Base-by-base conservation (phyloP, 2,888 invertebrate species). In the Artemia sp. region DNA sequence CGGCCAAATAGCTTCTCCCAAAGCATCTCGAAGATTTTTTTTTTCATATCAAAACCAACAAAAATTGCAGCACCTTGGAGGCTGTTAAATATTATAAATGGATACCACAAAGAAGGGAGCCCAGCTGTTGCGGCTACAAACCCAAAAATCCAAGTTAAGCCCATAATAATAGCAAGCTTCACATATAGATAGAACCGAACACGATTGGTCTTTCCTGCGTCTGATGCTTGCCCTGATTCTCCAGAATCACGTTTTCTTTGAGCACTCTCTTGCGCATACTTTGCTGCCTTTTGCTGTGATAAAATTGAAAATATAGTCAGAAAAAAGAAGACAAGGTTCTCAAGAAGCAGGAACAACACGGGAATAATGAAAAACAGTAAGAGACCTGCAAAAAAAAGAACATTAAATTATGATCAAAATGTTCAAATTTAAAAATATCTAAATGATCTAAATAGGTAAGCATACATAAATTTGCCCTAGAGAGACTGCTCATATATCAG, bases 61-160 rank as follows among this genome's bases (percentile, higher is more conserved):
- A 78, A 78, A 68, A 81, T 79, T 73, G 80, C 78, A 9, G 78
- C 76, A 0, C 81, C 81, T 73, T 81, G 81, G 5, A 80, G 76
- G 4, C 78, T 77, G 73, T 80, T 81, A 70, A 81, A 74, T 11
- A 79, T 71, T 4, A 80, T 79, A 74, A 80, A 81, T 4, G 78
- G 74, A 73, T 80, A 81, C 79, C 79, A 79, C 50, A 80, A 74
- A 1, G 74, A 75, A 12, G 74, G 72, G 38, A 76, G 72, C 7
- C 76, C 74, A 1, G 76, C 72, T 8, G 79, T 73, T 3, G 76
- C 76, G 0, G 80, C 80, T 5, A 79, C 67, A 72, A 80, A 78
- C 0, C 79, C 80, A 12, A 79, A 76, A 7, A 78, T 73, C 81
- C 81, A 81, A 0, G 80, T 78, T 9, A 81, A 73, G 0, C 81